Evolutionary conservation across 2,113 vertebrate genomes (phyloP).

Genomic region (Pandion haliaetus): DNA sequence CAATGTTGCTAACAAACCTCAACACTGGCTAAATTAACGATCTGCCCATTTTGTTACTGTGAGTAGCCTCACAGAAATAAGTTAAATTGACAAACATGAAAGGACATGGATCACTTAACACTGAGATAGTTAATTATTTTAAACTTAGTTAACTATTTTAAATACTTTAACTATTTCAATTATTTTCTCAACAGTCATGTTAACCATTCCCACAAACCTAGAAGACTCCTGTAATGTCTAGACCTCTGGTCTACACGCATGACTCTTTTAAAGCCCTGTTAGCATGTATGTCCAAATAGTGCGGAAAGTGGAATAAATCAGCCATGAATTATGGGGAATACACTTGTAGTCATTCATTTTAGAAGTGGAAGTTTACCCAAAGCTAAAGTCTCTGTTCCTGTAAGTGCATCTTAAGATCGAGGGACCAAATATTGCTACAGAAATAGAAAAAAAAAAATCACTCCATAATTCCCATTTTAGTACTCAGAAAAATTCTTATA

Average conservation of each 20-base stretch:
- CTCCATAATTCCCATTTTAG: neutral
- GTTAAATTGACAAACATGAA: neutral
- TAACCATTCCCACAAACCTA: neutral
- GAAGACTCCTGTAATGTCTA: neutral
- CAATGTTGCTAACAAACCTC: conserved; percentile 76
- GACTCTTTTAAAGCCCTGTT: neutral
- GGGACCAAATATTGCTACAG: neutral
- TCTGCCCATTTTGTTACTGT: conserved; percentile 55
- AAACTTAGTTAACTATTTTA: neutral
- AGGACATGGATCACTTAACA: neutral
- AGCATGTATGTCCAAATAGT: rapidly evolving
- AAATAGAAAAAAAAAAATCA: neutral
- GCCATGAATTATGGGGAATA: neutral
- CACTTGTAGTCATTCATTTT: neutral
- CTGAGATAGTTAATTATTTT: neutral
- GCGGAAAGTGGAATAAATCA: neutral
- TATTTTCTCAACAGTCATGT: neutral
- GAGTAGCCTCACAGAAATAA: conserved; percentile 54
- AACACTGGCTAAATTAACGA: conserved; percentile 69
- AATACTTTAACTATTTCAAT: neutral
- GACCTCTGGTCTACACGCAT: neutral
- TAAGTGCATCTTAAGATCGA: neutral
- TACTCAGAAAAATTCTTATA: neutral
- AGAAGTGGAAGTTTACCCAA: neutral
- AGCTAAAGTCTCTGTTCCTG: neutral